Evolutionary conservation across 2,888 invertebrate genomes (phyloP).

Genomic region (Panopea generosa): DNA sequence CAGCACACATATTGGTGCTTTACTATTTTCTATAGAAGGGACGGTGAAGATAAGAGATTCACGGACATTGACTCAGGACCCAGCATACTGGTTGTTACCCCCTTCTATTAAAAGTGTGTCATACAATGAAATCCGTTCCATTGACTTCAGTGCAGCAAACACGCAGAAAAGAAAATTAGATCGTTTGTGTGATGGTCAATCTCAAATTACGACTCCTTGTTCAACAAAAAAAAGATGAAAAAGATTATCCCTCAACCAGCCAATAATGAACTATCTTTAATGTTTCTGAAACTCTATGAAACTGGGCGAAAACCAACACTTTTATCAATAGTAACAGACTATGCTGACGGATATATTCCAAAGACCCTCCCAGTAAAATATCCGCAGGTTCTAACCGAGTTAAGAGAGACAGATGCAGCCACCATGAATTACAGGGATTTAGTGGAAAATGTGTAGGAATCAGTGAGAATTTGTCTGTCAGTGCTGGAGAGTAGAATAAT

Average conservation of each 20-base stretch:
- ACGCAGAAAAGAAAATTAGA: slow-evolving; percentile 17
- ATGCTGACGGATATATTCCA: background rate
- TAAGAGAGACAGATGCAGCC: background rate
- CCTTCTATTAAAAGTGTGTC: slow-evolving; percentile 1
- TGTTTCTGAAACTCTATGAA: background rate
- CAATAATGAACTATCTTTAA: background rate
- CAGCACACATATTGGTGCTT: slow-evolving; percentile 37
- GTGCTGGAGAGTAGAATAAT: background rate
- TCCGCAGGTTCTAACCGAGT: background rate
- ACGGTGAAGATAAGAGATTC: slow-evolving; percentile 25
- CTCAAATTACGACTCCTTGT: background rate
- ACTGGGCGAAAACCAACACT: background rate
- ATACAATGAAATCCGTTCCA: slow-evolving; percentile 10
- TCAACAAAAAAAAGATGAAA: background rate
- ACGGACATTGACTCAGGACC: slow-evolving; percentile 40
- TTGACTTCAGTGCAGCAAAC: slow-evolving; percentile 20
- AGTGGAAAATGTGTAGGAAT: slow-evolving; percentile 9
- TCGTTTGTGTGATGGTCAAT: background rate
- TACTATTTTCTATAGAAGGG: slow-evolving; percentile 39
- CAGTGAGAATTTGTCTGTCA: too few species aligned
- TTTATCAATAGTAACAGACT: background rate
- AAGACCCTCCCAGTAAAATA: background rate
- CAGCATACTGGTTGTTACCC: slow-evolving; percentile 31
- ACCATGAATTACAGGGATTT: background rate
- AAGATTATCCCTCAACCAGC: slow-evolving; percentile 6